Evolutionary conservation across 2,797 vertebrate genomes (phyloP).

Genomic region (Macropodus opercularis): DNA sequence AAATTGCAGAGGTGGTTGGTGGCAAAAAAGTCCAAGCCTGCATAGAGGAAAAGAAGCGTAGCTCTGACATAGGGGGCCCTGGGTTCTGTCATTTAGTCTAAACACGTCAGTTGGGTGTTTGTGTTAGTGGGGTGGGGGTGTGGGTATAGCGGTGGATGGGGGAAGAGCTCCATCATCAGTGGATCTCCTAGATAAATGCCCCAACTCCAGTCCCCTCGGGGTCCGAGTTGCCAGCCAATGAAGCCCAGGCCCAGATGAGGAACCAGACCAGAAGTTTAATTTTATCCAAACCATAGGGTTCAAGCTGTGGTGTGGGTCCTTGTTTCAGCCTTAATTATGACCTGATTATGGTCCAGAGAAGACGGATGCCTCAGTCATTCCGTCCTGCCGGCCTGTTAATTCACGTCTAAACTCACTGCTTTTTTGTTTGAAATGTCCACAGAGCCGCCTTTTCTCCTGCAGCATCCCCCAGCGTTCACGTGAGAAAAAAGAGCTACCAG

Average conservation of each 20-base stretch:
- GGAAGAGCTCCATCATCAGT: slow-evolving; percentile 74
- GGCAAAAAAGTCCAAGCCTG: slow-evolving; percentile 74
- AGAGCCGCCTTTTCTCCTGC: slow-evolving; percentile 21
- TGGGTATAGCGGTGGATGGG: slow-evolving; percentile 58
- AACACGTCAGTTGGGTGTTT: slow-evolving; percentile 82
- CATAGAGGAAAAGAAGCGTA: slow-evolving; percentile 64
- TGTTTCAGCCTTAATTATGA: slow-evolving; percentile 38
- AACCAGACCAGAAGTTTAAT: slow-evolving; percentile 42
- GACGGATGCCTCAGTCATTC: slow-evolving; percentile 37
- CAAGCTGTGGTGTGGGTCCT: slow-evolving; percentile 14
- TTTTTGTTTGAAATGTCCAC: slow-evolving; percentile 45
- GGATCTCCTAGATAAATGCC: slow-evolving; percentile 81
- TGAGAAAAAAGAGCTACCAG: no score
- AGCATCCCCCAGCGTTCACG: no score
- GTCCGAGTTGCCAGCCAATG: slow-evolving; percentile 62
- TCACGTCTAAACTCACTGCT: slow-evolving; percentile 24
- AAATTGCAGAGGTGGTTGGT: slow-evolving; percentile 75
- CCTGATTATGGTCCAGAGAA: slow-evolving; percentile 32
- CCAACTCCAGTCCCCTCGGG: slow-evolving; percentile 72
- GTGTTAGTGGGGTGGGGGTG: slow-evolving; percentile 77
- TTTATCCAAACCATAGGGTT: slow-evolving; percentile 51
- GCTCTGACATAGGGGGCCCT: slow-evolving; percentile 76
- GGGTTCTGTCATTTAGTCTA: slow-evolving; percentile 83
- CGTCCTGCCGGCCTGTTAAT: slow-evolving; percentile 26
- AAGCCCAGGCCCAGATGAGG: slow-evolving; percentile 45